Evolutionary conservation across 2,888 invertebrate species (phyloP), one percentile per base, ranked within the genome.

Genomic region (Doris montereyensis): DNA sequence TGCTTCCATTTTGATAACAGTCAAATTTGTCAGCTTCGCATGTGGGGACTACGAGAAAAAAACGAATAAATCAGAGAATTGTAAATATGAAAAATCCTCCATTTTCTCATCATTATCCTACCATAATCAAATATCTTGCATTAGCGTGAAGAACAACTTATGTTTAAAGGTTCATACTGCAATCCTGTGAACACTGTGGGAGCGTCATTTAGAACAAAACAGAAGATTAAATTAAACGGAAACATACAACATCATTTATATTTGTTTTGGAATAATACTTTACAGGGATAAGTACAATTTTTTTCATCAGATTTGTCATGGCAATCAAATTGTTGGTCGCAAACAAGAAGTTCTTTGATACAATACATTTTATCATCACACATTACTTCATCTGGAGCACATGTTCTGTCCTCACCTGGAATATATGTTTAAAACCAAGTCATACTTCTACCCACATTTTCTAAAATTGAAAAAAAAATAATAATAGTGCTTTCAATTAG

Each of bases 361-460:
- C 97, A 97, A 92, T 92, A 91, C 82, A 95, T 95, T 83, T 94
- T 84, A 90, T 96, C 96, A 77, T 94, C 94, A 92, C 97, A 97
- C n/a, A 96, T 96, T 91, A 97, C 97, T 92, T 97, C 96, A 91
- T 97, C 97, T 76, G 95, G 94, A 84, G 96, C 95, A 92, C 97
- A 97, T 28, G 97, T 97, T 28, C 30, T 68, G 10, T 8, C 5
- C 28, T 10, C 30, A 68, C 72, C 41, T 21, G 72, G 2, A 52
- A 10, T 26, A 70, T 28, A 70, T 5, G 30, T 26, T 10, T 10
- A 10, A 26, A 4, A 10, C 0, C 34, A 24, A 86, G 85, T 86
- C 82, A 86, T 86, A 86, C 28, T 84, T 13, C 71, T 77, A 95
- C 92, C n/a, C n/a, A n/a, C n/a, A n/a, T n/a, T n/a, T n/a, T n/a